phyloP scores from a whole-genome alignment of 1,140 invertebrate species.

The Drosophila santomea region DNA sequence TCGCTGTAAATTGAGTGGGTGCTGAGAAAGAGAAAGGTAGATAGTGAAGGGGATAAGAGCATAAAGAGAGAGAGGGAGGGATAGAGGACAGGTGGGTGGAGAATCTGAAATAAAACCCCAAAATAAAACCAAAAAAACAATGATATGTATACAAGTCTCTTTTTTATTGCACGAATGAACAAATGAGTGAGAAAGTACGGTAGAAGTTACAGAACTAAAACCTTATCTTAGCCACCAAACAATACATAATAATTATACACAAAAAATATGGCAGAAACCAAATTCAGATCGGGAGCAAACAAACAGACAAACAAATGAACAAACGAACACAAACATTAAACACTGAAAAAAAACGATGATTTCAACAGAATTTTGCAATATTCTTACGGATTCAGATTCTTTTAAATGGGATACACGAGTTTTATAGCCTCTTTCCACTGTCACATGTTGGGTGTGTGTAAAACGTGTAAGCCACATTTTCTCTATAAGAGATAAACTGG shows the following conservation, averaged over 20 bases:
- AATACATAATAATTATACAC: conserved; percentile 44
- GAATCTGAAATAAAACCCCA: conserved; percentile 10
- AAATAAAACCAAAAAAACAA: conserved; percentile 60
- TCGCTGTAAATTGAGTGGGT: conserved; percentile 9
- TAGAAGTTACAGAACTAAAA: conserved; percentile 39
- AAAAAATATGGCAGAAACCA: conserved; percentile 43
- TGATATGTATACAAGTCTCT: conserved; percentile 73
- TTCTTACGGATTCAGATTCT: not conserved
- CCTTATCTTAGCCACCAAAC: conserved; percentile 41
- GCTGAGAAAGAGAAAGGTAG: conserved; percentile 16
- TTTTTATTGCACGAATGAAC: conserved; percentile 66
- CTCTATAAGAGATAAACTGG: no score
- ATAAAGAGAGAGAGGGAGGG: not conserved
- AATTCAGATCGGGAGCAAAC: conserved; percentile 15
- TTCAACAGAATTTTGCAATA: not conserved
- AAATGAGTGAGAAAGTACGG: conserved; percentile 38
- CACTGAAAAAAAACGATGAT: not conserved
- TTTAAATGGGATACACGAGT: not conserved
- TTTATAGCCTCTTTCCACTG: not conserved
- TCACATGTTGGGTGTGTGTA: not conserved
- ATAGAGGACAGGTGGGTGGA: not conserved
- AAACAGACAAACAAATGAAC: conserved; percentile 19
- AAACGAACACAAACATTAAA: conserved; percentile 23
- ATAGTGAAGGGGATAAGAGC: not conserved
- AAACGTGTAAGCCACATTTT: not conserved